Base-by-base conservation (phyloP, 2,113 vertebrate species). In the Cottus gobio region DNA sequence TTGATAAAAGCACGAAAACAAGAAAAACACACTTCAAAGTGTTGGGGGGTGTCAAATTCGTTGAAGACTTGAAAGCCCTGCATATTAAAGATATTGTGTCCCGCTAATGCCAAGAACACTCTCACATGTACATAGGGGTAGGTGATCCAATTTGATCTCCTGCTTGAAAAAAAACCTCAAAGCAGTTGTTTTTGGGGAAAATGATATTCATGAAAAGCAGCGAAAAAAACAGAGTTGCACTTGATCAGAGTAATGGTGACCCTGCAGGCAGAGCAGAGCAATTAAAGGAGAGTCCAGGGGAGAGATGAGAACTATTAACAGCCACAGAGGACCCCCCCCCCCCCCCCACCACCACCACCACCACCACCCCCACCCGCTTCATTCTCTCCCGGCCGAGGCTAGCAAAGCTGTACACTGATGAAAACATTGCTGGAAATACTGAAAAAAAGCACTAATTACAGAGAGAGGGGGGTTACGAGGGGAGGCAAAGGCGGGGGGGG, bases 241-340 rank as follows among this genome's bases (percentile, higher is more conserved):
- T 91, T 88, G 90, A 93, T 94, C 91, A 89, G 88, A 92, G 84
- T 92, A 91, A 94, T 93, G 89, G 90, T 86, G 90, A 93, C 90
- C 92, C 92, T 87, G 88, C 87, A 93, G 92, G 91, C 90, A 90
- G 77, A 93, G 91, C 85, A 85, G 89, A 90, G 92, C 89, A 92
- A 93, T 93, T 94, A 92, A 92, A 91, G 81, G 46, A 85, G 86
- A 90, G 90, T 92, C 91, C 88, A 93, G 80, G 91, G 92, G 90
- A 94, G 91, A 92, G 87, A 91, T 88, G 90, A 93, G 88, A 91
- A 92, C 90, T 91, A 91, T 94, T 93, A 94, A 84, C 74, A 91
- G 87, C 86, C 92, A 92, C 91, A 89, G 89, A 94, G 91, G 91
- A 91, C 84, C 85, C 65, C 60, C 83, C 65, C 86, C 66, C 76